Conservation (phyloP, 2,888 invertebrate species). For the Eucera pruinosa region DNA sequence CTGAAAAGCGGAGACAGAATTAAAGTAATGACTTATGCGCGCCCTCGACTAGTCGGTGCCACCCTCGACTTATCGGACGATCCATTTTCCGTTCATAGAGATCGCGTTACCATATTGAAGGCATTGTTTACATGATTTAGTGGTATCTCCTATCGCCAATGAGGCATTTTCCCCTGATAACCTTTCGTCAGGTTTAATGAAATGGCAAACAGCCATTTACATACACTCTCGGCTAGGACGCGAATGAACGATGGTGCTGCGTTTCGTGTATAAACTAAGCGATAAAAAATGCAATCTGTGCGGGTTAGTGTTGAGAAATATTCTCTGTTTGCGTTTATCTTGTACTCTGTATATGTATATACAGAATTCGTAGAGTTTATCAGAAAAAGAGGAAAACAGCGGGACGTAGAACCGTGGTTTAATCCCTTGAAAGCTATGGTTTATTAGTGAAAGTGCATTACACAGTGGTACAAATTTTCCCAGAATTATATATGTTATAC, state of each 20-base stretch:
- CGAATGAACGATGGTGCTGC: neutral
- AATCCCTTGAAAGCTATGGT: no score
- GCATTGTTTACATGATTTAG: constrained; percentile 41
- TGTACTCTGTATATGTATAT: no score
- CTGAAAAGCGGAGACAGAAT: constrained; percentile 10
- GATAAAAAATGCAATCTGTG: neutral
- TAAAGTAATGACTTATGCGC: constrained; percentile 37
- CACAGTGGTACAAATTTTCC: no score
- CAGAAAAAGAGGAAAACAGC: neutral
- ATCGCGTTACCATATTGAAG: constrained; percentile 38
- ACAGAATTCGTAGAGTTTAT: neutral
- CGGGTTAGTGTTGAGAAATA: neutral
- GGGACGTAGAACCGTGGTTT: no score
- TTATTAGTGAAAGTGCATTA: no score
- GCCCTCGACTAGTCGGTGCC: neutral
- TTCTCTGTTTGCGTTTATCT: neutral
- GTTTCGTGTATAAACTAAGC: neutral
- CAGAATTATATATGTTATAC: no score
- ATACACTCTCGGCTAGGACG: neutral
- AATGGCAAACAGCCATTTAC: constrained; percentile 22
- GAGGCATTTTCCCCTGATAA: constrained; percentile 7
- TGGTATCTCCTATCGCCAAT: constrained; percentile 23
- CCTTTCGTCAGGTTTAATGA: constrained; percentile 19
- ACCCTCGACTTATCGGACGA: constrained; percentile 24
- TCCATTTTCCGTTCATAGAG: constrained; percentile 43